A percentile compares a stretch with the other conserved stretches of the same genome.
These are phyloP conservation scores for Psettodes erumei DNA, from an alignment of 2,113 vertebrate species.

Conservation along the genomic window DNA sequence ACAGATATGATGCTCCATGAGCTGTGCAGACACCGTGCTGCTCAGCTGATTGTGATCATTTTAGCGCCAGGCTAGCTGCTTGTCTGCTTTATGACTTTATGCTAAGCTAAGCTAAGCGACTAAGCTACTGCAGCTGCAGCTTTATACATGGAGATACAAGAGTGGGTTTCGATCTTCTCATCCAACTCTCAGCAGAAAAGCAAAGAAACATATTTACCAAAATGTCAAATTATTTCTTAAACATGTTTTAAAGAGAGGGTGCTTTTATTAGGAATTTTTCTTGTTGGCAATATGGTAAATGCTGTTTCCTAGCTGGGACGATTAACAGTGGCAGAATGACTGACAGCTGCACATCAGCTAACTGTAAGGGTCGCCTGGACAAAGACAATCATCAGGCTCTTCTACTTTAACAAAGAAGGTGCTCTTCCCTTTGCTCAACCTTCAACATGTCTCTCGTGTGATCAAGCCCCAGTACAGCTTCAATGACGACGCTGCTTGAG, in stretches of 20 bases:
- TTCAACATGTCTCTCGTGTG: neutral
- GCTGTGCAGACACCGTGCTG: neutral
- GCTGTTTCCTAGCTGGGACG: slow-evolving; percentile 7
- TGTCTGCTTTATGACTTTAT: too few relatives aligned
- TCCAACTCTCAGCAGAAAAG: neutral
- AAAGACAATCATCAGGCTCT: neutral
- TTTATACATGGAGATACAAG: neutral
- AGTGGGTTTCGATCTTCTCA: neutral
- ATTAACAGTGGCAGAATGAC: slow-evolving; percentile 10
- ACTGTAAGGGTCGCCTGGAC: neutral
- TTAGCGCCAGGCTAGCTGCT: neutral
- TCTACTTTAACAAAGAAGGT: neutral
- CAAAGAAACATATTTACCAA: neutral
- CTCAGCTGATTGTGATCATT: neutral
- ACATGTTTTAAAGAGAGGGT: neutral
- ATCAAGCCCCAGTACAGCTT: slow-evolving; percentile 4
- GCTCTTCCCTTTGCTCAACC: neutral
- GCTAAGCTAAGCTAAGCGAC: neutral
- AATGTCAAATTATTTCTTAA: neutral
- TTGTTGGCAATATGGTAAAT: slow-evolving; percentile 11
- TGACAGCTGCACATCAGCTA: slow-evolving; percentile 11
- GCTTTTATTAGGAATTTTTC: slow-evolving; percentile 9
- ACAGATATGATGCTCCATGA: neutral
- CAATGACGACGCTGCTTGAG: neutral
- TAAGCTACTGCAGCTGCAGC: neutral